These are phyloP conservation scores for Drosophila mauritiana DNA, from an alignment of 1,140 invertebrate genomes.

Conservation along the genomic window DNA sequence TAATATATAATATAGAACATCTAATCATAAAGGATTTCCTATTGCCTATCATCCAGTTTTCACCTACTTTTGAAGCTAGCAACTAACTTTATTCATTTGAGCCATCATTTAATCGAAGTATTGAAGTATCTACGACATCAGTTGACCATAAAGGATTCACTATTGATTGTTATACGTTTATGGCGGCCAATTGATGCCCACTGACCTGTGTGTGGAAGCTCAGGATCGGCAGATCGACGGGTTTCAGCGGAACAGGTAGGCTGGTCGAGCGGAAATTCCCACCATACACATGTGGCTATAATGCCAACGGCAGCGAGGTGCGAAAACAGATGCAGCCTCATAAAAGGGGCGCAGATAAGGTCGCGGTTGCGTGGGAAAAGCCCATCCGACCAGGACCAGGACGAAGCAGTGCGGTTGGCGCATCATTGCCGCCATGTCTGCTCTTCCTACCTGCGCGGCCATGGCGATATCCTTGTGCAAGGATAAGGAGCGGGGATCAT, in stretches of 20 bases:
- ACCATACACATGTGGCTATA: slow-evolving; percentile 8
- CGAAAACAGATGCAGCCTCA: slow-evolving; percentile 45
- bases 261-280: slow-evolving; percentile 22
- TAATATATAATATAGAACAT: too few relatives aligned
- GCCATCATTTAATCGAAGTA: too few relatives aligned
- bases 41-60: too few relatives aligned
- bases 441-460: not conserved
- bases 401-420: slow-evolving; percentile 45
- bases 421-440: slow-evolving; percentile 29
- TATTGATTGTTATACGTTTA: slow-evolving; percentile 4
- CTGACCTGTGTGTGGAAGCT: not conserved
- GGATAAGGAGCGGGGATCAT: slow-evolving; percentile 38
- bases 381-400: slow-evolving; percentile 19
- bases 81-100: too few relatives aligned
- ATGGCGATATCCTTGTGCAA: slow-evolving; percentile 4
- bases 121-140: too few relatives aligned
- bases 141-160: not conserved
- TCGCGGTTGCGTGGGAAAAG: slow-evolving; percentile 46
- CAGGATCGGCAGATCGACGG: not conserved
- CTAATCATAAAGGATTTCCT: too few relatives aligned
- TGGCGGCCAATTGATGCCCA: not conserved
- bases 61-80: too few relatives aligned
- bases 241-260: slow-evolving; percentile 21
- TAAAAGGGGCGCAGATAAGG: slow-evolving; percentile 45
- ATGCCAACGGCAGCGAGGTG: slow-evolving; percentile 1